Evolutionary conservation across 2,888 invertebrate genomes (phyloP), one percentile per base, ranked within the genome.

Genomic region (Pseudanteris insignis): DNA sequence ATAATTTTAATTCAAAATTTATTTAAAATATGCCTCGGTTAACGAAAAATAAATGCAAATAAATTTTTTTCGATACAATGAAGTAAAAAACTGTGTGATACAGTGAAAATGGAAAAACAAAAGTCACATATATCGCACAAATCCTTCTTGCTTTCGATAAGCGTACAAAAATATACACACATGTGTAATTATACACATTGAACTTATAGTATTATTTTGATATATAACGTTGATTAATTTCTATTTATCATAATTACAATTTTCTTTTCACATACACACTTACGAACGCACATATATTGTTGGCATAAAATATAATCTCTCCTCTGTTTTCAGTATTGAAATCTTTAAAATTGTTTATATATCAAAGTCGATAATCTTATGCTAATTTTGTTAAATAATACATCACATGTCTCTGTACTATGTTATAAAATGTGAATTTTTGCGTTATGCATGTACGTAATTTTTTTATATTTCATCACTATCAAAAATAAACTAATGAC

Each of bases 101-200:
- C 18, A 18, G 18, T 18, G 18, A 18, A 18, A n/a, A n/a, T n/a
- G n/a, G n/a, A n/a, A n/a, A n/a, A n/a, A n/a, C n/a, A n/a, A n/a
- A 3, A 4, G 18, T 6, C 18, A 18, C 18, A 18, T 18, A 6
- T 4, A 6, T 18, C 18, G 18, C 18, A 18, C 18, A 18, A 18
- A 18, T 6, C 18, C 18, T 68, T 67, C 69, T 75, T 70, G 78
- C 75, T 77, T 78, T 76, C 73, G 76, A 68, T 74, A 77, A 74
- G 76, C 71, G 74, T 78, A 75, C 73, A 73, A 71, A 74, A 69
- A 75, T 73, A 73, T 71, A 70, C 53, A 63, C 60, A 43, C 26
- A 32, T 41, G 36, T 40, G 50, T 51, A 18, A 18, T 18, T 18
- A 69, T 72, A 75, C 73, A 74, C 68, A 71, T 76, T 73, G 71